Evolutionary conservation across 2,797 vertebrate genomes (phyloP).

Genomic region (Acrocephalus scirpaceus): DNA sequence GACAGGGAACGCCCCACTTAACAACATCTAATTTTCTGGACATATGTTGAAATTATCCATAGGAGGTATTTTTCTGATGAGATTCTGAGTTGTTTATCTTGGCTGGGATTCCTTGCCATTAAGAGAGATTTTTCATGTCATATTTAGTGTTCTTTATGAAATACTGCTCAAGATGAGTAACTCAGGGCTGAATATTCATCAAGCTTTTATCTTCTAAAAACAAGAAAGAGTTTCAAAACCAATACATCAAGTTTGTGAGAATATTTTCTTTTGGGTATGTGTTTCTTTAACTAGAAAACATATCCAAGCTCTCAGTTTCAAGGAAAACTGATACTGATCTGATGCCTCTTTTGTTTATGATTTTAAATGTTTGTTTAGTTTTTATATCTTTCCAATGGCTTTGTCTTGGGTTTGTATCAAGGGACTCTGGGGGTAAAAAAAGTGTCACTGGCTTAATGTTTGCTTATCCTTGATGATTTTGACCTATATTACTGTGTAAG

Average conservation of each 20-base stretch:
- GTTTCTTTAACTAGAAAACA: not conserved
- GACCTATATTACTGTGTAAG: not conserved
- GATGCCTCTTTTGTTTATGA: not conserved
- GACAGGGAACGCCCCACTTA: no score
- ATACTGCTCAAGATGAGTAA: not conserved
- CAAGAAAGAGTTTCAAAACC: not conserved
- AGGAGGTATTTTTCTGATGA: not conserved
- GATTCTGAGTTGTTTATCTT: not conserved
- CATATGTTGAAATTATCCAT: not conserved
- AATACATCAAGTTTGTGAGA: not conserved
- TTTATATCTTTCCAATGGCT: not conserved
- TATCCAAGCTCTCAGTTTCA: not conserved
- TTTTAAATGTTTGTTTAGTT: not conserved
- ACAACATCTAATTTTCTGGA: not conserved
- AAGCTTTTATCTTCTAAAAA: not conserved
- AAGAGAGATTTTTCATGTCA: not conserved
- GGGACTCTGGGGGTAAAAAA: not conserved
- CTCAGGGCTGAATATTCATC: not conserved
- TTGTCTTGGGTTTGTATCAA: not conserved
- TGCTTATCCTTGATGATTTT: not conserved
- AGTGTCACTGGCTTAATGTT: not conserved
- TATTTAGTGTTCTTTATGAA: not conserved
- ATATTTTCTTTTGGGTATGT: not conserved
- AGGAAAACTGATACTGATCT: not conserved
- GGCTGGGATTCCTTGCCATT: not conserved